Evolutionary conservation across 2,113 vertebrate species (phyloP), one percentile per base, ranked within the genome.

Genomic region (Sylvietta virens): DNA sequence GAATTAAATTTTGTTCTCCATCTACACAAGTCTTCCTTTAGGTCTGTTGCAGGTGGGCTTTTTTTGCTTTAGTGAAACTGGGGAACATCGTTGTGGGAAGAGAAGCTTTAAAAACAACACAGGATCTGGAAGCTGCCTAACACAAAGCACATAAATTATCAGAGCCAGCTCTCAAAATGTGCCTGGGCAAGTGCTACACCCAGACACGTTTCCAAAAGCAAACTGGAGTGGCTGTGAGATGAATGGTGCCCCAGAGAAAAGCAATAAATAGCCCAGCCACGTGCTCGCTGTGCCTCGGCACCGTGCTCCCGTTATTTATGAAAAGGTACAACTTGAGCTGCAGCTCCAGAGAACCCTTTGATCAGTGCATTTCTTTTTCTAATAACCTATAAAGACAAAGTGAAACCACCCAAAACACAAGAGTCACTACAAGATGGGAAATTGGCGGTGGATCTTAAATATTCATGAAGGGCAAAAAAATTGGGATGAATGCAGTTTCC

Each of bases 211-310:
- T 78, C 60, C 5, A 3, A 90, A 88, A 90, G 85, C 83, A 78
- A 94, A 83, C 92, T 51, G 62, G 77, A 91, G 84, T 69, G 56
- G 54, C 44, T 95, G 53, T 51, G 56, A 92, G 94, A 96, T 80
- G 78, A 90, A 93, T 62, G 87, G 58, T 42, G 86, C 93, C 85
- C 81, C 79, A 91, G 92, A 90, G 92, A 74, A 93, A 81, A 80
- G 87, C 90, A 94, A 77, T 91, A 92, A 95, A 94, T 58, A 92
- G 81, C 61, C 86, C 45, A 26, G 81, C 66, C 85, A 51, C 22
- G 22, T 3, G 6, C 84, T 90, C 2, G 4, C 67, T 39, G 30
- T 0, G 8, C 50, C 70, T 65, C 1, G 0, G 48, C 58, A 50
- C 40, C 30, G 66, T 42, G 50, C 69, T 94, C 81, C 78, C 66